These are phyloP conservation scores for Drosophila nasuta DNA, from an alignment of 1,140 invertebrate species.

Conservation along the genomic window DNA sequence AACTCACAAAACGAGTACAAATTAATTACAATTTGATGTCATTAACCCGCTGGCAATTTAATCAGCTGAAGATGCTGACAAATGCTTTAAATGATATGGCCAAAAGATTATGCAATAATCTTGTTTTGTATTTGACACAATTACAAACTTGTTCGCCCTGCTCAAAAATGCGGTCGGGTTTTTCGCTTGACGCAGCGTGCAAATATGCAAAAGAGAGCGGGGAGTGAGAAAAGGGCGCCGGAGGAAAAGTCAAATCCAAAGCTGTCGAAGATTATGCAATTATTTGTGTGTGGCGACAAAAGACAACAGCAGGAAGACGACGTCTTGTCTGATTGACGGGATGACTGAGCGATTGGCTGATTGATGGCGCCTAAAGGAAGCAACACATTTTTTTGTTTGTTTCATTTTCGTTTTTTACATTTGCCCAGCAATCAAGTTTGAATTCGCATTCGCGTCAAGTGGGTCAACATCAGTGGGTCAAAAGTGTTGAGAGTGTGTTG, in stretches of 20 bases:
- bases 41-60: conserved; percentile 4
- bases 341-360: conserved; percentile 33
- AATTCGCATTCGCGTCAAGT: conserved; percentile 37
- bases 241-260: conserved; percentile 70
- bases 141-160: conserved; percentile 79
- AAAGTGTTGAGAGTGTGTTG: conserved; percentile 26
- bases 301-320: conserved; percentile 20
- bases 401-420: too few species aligned
- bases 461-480: conserved; percentile 78
- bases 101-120: conserved; percentile 59
- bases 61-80: conserved; percentile 36
- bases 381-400: background rate
- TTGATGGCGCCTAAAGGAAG: conserved; percentile 39
- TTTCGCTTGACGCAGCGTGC: conserved; percentile 53
- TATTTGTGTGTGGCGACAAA: conserved; percentile 63
- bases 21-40: background rate
- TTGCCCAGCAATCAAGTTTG: conserved; percentile 8
- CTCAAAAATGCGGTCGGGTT: conserved; percentile 71
- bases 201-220: conserved; percentile 68
- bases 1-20: background rate
- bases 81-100: conserved; percentile 35
- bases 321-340: conserved; percentile 12
- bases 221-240: conserved; percentile 54
- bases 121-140: conserved; percentile 69
- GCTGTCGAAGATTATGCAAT: conserved; percentile 61